A percentile compares a stretch with the other conserved stretches of the same genome.
Conservation (phyloP, 2,888 invertebrate species). For the Cantharis lateralis region DNA sequence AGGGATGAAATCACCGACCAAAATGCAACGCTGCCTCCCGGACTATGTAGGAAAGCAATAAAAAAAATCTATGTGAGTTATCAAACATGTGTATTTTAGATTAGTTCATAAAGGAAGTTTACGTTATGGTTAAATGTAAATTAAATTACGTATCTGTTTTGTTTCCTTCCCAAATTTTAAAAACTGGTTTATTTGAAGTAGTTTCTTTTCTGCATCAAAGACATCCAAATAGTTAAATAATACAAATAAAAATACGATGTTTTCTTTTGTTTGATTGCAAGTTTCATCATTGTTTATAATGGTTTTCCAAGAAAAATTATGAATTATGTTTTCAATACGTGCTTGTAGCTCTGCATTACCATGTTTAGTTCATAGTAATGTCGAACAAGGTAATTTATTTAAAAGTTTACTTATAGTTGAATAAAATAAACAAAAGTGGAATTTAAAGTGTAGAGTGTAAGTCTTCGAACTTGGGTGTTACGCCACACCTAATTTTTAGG, state of each 20-base stretch:
- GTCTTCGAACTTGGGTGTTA: no score
- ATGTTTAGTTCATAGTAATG: not conserved
- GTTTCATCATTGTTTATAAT: not conserved
- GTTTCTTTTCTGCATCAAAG: not conserved
- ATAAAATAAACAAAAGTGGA: not conserved
- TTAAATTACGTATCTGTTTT: not conserved
- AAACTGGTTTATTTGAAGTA: not conserved
- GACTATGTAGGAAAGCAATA: not conserved
- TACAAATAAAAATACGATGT: not conserved
- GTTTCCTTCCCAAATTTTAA: not conserved
- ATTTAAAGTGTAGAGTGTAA: not conserved
- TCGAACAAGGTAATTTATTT: not conserved
- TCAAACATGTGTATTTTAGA: not conserved
- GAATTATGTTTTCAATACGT: not conserved
- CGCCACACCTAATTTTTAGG: no score
- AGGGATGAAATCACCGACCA: no score
- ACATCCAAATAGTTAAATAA: not conserved
- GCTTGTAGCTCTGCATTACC: not conserved
- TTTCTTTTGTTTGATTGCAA: not conserved
- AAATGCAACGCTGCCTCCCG: no score
- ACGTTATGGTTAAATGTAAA: not conserved
- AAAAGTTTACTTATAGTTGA: not conserved
- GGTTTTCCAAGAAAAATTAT: not conserved
- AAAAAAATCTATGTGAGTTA: not conserved
- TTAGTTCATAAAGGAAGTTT: not conserved